Conservation (phyloP, 2,113 vertebrate genomes). For the Ammodytes dubius region DNA sequence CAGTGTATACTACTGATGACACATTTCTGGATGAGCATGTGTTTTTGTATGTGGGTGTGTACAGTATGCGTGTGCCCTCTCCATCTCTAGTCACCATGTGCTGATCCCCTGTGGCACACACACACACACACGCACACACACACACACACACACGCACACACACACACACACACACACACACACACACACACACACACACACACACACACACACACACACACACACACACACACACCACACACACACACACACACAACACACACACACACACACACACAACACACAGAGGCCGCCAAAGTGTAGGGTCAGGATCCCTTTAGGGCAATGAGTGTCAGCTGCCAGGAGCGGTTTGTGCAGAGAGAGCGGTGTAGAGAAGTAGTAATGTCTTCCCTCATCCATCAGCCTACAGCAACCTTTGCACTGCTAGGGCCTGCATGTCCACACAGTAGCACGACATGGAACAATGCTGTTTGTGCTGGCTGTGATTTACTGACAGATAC, state of each 20-base stretch:
- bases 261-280: constrained; percentile 4
- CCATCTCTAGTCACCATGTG: constrained; percentile 29
- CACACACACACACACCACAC: too few relatives aligned
- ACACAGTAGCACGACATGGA: constrained; percentile 1
- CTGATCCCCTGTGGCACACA: constrained; percentile 24
- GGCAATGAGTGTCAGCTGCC: constrained; percentile 41
- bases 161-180: constrained; percentile 17
- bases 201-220: background rate
- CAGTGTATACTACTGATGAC: background rate
- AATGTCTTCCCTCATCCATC: constrained; percentile 37
- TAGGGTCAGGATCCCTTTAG: background rate
- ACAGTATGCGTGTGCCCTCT: background rate
- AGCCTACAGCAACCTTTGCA: constrained; percentile 24
- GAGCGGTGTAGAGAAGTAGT: constrained; percentile 19
- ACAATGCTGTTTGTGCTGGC: background rate
- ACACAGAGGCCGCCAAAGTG: background rate
- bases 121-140: constrained; percentile 19
- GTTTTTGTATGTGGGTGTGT: background rate
- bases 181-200: constrained; percentile 9
- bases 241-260: constrained; percentile 1
- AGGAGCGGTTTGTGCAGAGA: constrained; percentile 41
- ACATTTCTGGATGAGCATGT: constrained; percentile 3
- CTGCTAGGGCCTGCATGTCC: background rate
- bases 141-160: constrained; percentile 9
- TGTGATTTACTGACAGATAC: background rate